phyloP scores from a whole-genome alignment of 1,140 invertebrate genomes.

The Asbolus verrucosus region DNA sequence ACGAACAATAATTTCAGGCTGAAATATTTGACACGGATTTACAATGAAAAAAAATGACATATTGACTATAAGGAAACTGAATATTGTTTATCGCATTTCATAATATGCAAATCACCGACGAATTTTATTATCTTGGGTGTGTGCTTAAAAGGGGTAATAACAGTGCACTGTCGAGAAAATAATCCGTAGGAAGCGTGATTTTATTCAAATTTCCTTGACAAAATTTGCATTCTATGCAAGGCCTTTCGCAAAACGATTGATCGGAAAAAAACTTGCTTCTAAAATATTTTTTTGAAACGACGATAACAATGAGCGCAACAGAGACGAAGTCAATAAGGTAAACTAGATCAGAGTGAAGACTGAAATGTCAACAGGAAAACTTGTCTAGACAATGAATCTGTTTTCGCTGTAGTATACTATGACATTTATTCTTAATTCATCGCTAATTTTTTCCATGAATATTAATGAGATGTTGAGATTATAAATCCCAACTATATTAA shows the following conservation, averaged over 20 bases:
- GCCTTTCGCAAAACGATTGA: constrained; percentile 2
- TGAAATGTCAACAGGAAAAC: constrained; percentile 43
- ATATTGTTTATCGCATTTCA: constrained; percentile 4
- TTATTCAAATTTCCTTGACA: constrained; percentile 28
- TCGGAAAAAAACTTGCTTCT: neutral
- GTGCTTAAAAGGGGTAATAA: constrained; percentile 31
- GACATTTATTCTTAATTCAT: constrained; percentile 37
- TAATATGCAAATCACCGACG: constrained; percentile 16
- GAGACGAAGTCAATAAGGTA: constrained; percentile 20
- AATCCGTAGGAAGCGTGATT: constrained; percentile 21
- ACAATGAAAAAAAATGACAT: constrained; percentile 5
- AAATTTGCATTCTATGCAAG: constrained; percentile 38
- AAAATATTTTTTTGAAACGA: constrained; percentile 10
- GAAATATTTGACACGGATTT: constrained; percentile 17
- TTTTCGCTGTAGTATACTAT: constrained; percentile 29
- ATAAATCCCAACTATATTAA: constrained; percentile 8
- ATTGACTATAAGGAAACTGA: constrained; percentile 5
- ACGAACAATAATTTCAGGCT: neutral
- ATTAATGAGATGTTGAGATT: constrained; percentile 20
- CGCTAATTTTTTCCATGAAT: constrained; percentile 37
- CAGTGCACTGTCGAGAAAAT: constrained; percentile 6
- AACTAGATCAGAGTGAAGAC: constrained; percentile 43
- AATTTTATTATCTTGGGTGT: constrained; percentile 33
- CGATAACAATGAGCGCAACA: neutral
- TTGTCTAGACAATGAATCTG: constrained; percentile 44